A percentile compares a stretch with the other conserved stretches of the same genome.
Conservation (phyloP, 2,113 vertebrate genomes). For the Myotis brandtii region DNA sequence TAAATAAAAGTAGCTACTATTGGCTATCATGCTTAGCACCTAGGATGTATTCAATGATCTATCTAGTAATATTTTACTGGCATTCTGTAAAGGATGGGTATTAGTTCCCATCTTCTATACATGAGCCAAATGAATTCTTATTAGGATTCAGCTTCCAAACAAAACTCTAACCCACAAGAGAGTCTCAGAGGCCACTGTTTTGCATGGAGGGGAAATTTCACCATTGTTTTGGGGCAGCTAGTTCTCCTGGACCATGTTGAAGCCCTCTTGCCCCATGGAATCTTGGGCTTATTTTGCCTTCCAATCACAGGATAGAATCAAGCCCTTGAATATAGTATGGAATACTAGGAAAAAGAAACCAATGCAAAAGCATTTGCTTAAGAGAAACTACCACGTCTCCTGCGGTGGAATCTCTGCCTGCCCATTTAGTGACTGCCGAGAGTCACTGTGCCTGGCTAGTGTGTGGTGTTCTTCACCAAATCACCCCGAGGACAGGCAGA, state of each 20-base stretch:
- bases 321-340: slow-evolving; percentile 10
- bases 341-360: slow-evolving; percentile 71
- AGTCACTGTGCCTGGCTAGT: slow-evolving; percentile 42
- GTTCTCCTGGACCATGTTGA: neutral
- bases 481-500: neutral
- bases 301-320: neutral
- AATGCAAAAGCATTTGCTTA: slow-evolving; percentile 12
- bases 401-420: slow-evolving; percentile 73
- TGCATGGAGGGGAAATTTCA: neutral
- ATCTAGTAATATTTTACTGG: neutral
- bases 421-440: neutral
- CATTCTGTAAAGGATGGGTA: neutral
- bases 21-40: neutral
- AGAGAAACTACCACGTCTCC: slow-evolving; percentile 69
- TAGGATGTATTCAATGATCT: neutral
- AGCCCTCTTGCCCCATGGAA: neutral
- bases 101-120: neutral
- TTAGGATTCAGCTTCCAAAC: neutral
- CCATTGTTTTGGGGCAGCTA: neutral
- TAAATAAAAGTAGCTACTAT: neutral
- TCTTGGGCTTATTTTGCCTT: neutral
- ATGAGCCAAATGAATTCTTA: neutral
- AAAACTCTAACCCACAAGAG: neutral
- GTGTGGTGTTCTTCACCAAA: slow-evolving; percentile 44
- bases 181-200: rapidly evolving